Base-by-base conservation (phyloP, 1,140 invertebrate species). In the Sycophila sp. region DNA sequence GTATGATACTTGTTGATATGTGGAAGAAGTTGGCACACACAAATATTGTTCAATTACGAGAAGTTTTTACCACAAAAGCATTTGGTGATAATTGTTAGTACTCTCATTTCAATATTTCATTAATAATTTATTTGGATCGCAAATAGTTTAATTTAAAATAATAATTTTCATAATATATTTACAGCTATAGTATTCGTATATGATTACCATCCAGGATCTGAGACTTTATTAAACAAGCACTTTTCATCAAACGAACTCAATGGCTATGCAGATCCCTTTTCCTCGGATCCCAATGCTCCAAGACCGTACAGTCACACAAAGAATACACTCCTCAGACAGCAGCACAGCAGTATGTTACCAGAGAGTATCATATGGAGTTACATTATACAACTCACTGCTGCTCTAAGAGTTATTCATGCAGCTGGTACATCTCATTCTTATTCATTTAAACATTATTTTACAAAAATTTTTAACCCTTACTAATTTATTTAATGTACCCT, bases 281-380 rank as follows among this genome's bases (percentile, higher is more conserved):
- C 91, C 15, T 91, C 92, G 8, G 93, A 95, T 85, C 92, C 93
- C 4, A 91, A 93, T 76, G 92, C 92, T n/a, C 94, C 92, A 1
- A 84, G 91, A 30, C 92, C 92, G 2, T 94, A 93, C 78, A 94
- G 93, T 80, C 94, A 95, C 82, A 93, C 93, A 84, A 94, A 94
- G 86, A 95, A 94, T 83, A 90, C 90, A 11, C 88, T 93, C 73
- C 83, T 93, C 5, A 79, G 90, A 79, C 89, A 93, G 84, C 85
- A 92, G 83, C 87, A 93, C 86, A 85, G 88, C 87, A 80, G 89
- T 87, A 89, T 94, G 85, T 87, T 99, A 63, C 93, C 96, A 0
- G 98, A 99, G 83, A 92, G 91, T 67, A 90, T 95, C 42, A 92
- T 99, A 69, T 99, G 98, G 97, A 94, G 93, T 72, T 96, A 98